Conservation (phyloP, 2,888 invertebrate genomes). For the Aphrophora alni region DNA sequence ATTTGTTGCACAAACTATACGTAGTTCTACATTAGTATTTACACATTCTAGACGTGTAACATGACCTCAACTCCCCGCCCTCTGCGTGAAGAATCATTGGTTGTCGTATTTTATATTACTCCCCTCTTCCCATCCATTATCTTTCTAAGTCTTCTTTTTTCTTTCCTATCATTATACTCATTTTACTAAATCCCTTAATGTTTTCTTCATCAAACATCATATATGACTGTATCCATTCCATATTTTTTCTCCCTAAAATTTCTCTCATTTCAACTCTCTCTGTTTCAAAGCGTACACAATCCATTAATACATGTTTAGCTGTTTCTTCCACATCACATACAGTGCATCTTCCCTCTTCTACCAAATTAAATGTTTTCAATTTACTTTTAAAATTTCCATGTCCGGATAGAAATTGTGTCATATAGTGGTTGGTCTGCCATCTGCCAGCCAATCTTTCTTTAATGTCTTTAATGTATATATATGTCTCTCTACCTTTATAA, state of each 20-base stretch:
- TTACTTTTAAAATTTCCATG: background rate
- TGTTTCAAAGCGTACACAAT: background rate
- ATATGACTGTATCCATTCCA: background rate
- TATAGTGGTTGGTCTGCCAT: background rate
- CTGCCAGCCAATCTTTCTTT: background rate
- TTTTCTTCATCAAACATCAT: background rate
- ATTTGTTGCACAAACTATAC: no score
- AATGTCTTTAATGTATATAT: background rate
- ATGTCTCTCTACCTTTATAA: conserved; percentile 7
- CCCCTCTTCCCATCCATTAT: no score
- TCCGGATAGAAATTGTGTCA: background rate
- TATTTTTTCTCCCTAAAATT: background rate
- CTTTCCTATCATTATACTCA: background rate
- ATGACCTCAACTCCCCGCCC: no score
- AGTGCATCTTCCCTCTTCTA: background rate
- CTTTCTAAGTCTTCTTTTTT: background rate
- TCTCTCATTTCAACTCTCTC: background rate
- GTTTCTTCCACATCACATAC: background rate
- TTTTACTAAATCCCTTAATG: background rate
- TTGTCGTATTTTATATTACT: no score
- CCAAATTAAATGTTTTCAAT: background rate
- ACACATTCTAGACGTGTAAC: no score
- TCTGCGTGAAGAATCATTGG: no score
- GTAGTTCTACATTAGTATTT: no score
- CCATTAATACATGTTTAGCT: background rate